Evolutionary conservation across 2,888 invertebrate species (phyloP).

Genomic region (Laspeyria flexula): DNA sequence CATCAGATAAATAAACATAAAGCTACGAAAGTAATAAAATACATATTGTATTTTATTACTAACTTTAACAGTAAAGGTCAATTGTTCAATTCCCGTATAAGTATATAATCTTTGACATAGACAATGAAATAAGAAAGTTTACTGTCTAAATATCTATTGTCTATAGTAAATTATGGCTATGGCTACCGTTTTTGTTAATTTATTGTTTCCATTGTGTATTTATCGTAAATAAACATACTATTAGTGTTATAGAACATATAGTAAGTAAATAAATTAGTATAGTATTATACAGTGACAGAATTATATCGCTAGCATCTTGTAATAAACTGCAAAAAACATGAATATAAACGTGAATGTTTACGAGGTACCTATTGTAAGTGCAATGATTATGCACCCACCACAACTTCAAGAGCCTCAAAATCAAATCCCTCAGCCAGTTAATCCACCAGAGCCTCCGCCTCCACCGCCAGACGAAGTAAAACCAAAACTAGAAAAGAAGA

Average conservation of each 20-base stretch:
- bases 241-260: conserved; percentile 5
- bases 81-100: too few species aligned
- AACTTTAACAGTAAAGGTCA: too few species aligned
- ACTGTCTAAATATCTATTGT: too few species aligned
- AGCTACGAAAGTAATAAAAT: too few species aligned
- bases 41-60: too few species aligned
- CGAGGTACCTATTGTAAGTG: conserved; percentile 48
- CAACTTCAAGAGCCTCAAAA: conserved; percentile 45
- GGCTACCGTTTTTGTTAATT: conserved; percentile 32
- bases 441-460: conserved; percentile 44
- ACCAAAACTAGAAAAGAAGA: conserved; percentile 70
- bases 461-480: conserved; percentile 51
- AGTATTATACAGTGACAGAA: conserved; percentile 23
- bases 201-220: conserved; percentile 37
- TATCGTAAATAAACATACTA: conserved; percentile 33
- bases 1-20: too few species aligned
- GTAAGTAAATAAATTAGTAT: conserved; percentile 2
- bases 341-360: conserved; percentile 61
- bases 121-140: not conserved
- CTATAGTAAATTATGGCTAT: conserved; percentile 40
- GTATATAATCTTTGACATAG: too few species aligned
- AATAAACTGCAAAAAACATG: conserved; percentile 39
- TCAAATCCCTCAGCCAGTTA: conserved; percentile 31
- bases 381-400: conserved; percentile 50
- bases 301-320: conserved; percentile 5